Conservation (phyloP, 2,888 invertebrate species). For the Caenorhabditis afra region DNA sequence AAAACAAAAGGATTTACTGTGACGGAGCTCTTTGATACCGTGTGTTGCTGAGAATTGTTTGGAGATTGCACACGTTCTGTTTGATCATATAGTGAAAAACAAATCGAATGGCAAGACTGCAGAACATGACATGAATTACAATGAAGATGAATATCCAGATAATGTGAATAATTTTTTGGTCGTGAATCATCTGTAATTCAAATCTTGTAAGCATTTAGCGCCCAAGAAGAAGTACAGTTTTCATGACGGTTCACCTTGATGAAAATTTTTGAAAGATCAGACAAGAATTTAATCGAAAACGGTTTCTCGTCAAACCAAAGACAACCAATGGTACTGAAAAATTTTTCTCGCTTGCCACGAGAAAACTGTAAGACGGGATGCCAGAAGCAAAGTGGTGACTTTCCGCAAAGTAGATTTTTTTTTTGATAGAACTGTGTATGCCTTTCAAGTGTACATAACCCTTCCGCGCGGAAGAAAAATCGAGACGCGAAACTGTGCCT, state of each 20-base stretch:
- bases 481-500: conserved; percentile 23
- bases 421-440: conserved; percentile 49
- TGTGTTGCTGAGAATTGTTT: conserved; percentile 41
- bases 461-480: conserved; percentile 54
- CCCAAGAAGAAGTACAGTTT: too few species aligned
- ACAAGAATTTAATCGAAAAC: too few species aligned
- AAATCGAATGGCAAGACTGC: conserved; percentile 4
- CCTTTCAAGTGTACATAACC: conserved; percentile 53
- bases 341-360: too few species aligned
- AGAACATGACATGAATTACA: conserved; percentile 21
- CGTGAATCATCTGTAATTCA: conserved; percentile 45
- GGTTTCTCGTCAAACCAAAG: neutral
- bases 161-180: conserved; percentile 29
- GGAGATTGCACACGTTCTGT: conserved; percentile 50
- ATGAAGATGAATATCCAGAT: conserved; percentile 49
- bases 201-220: conserved; percentile 14
- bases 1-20: conserved; percentile 1
- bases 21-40: too few species aligned
- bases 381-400: conserved; percentile 3
- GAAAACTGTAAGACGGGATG: neutral
- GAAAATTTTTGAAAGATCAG: neutral
- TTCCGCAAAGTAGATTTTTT: conserved; percentile 36
- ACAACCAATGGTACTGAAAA: neutral
- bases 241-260: too few species aligned
- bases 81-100: conserved; percentile 23